Conservation (phyloP, 2,113 vertebrate species). For the Oncorhynchus nerka region DNA sequence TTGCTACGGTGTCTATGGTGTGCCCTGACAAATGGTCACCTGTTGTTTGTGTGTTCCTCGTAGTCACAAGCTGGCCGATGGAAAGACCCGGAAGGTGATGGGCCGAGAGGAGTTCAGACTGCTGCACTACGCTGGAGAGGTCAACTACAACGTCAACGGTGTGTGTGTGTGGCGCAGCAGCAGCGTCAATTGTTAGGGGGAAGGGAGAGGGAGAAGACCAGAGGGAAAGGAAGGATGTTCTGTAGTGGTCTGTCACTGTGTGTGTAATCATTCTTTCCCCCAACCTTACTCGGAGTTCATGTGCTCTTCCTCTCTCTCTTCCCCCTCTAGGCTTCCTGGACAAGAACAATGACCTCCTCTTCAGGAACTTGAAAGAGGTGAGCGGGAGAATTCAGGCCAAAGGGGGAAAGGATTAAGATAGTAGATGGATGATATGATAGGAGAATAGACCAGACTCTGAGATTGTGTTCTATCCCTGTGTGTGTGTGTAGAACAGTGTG, state of each 20-base stretch:
- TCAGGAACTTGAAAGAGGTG: constrained; percentile 97
- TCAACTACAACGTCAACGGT: constrained; percentile 95
- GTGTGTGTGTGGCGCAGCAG: constrained; percentile 23
- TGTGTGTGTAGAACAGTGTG: not conserved
- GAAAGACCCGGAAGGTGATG: constrained; percentile 91
- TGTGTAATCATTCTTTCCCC: not conserved
- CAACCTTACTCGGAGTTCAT: not conserved
- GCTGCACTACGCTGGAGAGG: constrained; percentile 93
- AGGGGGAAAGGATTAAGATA: not conserved
- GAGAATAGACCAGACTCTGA: not conserved
- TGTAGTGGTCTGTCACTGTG: not conserved
- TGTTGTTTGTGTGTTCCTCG: not conserved
- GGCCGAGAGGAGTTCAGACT: constrained; percentile 91
- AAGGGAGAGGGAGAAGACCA: not conserved
- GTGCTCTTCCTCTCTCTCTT: not conserved
- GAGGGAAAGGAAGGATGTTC: not conserved
- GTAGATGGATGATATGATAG: constrained; percentile 8
- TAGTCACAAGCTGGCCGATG: constrained; percentile 95
- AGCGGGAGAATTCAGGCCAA: constrained; percentile 44
- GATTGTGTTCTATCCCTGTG: too few species aligned
- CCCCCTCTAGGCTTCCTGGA: constrained; percentile 88
- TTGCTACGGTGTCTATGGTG: too few species aligned
- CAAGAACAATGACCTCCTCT: constrained; percentile 98
- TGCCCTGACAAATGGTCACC: too few species aligned
- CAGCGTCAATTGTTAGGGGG: not conserved